Conservation (phyloP, 2,888 invertebrate species). For the Lepidocyrtinus sp. region DNA sequence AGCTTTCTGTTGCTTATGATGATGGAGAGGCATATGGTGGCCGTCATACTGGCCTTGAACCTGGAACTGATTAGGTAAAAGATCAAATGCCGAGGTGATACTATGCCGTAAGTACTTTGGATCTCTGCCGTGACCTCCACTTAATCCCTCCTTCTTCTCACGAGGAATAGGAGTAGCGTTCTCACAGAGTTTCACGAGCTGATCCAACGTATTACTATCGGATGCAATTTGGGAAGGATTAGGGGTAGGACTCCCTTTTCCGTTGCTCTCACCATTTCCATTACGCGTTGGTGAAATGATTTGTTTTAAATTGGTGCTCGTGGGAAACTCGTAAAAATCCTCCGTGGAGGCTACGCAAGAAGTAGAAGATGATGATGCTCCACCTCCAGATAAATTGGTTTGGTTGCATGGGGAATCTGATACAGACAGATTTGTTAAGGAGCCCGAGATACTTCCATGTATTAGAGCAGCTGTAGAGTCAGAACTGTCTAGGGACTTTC, state of each 20-base stretch:
- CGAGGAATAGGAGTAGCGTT: neutral
- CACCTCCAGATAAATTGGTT: neutral
- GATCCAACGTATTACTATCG: neutral
- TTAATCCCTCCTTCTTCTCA: constrained; percentile 40
- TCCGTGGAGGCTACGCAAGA: constrained; percentile 52
- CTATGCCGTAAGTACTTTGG: constrained; percentile 59
- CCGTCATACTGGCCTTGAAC: constrained; percentile 31
- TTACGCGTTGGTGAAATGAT: constrained; percentile 37
- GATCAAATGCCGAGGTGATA: constrained; percentile 64
- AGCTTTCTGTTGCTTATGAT: neutral
- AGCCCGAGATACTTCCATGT: constrained; percentile 27
- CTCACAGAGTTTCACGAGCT: neutral
- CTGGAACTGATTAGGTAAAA: constrained; percentile 51
- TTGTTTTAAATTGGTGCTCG: constrained; percentile 67
- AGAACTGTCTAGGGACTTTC: constrained; percentile 34
- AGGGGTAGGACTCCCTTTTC: constrained; percentile 7
- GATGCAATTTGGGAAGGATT: neutral
- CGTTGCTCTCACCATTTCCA: constrained; percentile 9
- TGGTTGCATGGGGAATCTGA: neutral
- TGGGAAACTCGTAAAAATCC: constrained; percentile 70
- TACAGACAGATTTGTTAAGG: constrained; percentile 36
- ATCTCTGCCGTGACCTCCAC: neutral
- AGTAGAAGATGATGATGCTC: constrained; percentile 4
- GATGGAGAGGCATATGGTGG: neutral
- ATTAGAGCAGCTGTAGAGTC: constrained; percentile 26